Conservation (phyloP, 2,113 vertebrate species). For the Gambusia holbrooki region DNA sequence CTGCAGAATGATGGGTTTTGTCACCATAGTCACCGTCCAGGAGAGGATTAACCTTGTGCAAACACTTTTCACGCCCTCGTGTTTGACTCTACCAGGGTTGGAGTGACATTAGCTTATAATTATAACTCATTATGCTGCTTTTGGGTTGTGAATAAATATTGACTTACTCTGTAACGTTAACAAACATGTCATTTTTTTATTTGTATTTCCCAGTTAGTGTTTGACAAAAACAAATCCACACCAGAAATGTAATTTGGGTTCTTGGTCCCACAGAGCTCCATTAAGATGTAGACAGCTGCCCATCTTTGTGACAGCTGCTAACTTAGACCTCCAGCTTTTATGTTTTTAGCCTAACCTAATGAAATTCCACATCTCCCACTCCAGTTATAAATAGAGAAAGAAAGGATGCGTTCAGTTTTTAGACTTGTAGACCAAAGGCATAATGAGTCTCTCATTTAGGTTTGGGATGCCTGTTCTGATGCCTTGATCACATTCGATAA, state of each 20-base stretch:
- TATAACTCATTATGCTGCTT: slow-evolving; percentile 51
- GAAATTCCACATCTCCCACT: slow-evolving; percentile 51
- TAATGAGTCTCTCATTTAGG: slow-evolving; percentile 83
- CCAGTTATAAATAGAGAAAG: slow-evolving; percentile 66
- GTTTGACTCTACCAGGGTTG: slow-evolving; percentile 50
- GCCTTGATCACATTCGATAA: slow-evolving; percentile 97
- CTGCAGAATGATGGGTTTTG: slow-evolving; percentile 70
- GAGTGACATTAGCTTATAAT: slow-evolving; percentile 55
- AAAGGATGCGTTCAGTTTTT: slow-evolving; percentile 64
- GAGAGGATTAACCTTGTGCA: slow-evolving; percentile 68
- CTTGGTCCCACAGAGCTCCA: slow-evolving; percentile 33
- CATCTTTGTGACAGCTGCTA: slow-evolving; percentile 7
- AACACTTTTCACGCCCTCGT: slow-evolving; percentile 57
- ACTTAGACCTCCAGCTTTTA: slow-evolving; percentile 61
- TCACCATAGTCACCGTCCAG: slow-evolving; percentile 70
- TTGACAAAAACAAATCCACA: slow-evolving; percentile 46
- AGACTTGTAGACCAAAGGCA: slow-evolving; percentile 63
- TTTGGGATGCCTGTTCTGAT: slow-evolving; percentile 98
- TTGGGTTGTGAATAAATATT: slow-evolving; percentile 64
- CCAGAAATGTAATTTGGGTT: slow-evolving; percentile 44
- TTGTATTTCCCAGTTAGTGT: slow-evolving; percentile 60
- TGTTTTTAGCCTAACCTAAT: slow-evolving; percentile 68
- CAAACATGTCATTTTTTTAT: slow-evolving; percentile 70
- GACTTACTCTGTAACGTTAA: slow-evolving; percentile 57
- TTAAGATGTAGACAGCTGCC: slow-evolving; percentile 33